Evolutionary conservation across 2,888 invertebrate genomes (phyloP).

Genomic region (Zeuzera pyrina): DNA sequence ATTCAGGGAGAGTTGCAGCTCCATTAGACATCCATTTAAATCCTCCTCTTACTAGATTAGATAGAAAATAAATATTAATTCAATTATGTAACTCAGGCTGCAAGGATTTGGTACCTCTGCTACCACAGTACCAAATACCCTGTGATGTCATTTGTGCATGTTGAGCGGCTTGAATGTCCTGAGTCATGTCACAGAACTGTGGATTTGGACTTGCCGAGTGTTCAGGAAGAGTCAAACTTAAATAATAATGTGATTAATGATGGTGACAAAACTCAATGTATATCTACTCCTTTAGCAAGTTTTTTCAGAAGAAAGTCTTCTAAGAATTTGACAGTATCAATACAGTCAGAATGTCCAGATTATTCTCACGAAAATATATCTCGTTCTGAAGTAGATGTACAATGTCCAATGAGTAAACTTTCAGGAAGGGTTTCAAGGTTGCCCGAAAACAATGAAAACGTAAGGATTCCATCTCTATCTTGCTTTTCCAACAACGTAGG

Average conservation of each 20-base stretch:
- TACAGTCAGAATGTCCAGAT: no score
- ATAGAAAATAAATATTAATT: slow-evolving; percentile 25
- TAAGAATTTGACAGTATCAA: no score
- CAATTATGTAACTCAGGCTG: slow-evolving; percentile 44
- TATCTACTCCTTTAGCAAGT: no score
- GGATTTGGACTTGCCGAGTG: slow-evolving; percentile 20
- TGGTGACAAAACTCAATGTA: no score
- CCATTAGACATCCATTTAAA: slow-evolving; percentile 25
- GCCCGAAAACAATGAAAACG: neutral
- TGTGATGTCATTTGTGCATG: slow-evolving; percentile 45
- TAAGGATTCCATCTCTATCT: neutral
- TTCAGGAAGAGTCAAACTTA: slow-evolving; percentile 13
- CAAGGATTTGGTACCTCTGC: slow-evolving; percentile 56
- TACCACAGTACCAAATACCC: slow-evolving; percentile 59
- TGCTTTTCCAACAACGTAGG: slow-evolving; percentile 31
- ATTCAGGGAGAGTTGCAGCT: slow-evolving; percentile 44
- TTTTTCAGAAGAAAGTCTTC: neutral
- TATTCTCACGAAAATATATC: neutral
- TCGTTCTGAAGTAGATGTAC: no score
- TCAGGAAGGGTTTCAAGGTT: no score
- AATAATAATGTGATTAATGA: no score
- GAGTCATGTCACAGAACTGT: no score
- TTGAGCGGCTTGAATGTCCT: no score
- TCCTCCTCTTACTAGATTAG: no score
- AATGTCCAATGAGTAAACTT: no score